Evolutionary conservation across 2,888 invertebrate species (phyloP), one percentile per base, ranked within the genome.

Genomic region (Agapostemon virescens): DNA sequence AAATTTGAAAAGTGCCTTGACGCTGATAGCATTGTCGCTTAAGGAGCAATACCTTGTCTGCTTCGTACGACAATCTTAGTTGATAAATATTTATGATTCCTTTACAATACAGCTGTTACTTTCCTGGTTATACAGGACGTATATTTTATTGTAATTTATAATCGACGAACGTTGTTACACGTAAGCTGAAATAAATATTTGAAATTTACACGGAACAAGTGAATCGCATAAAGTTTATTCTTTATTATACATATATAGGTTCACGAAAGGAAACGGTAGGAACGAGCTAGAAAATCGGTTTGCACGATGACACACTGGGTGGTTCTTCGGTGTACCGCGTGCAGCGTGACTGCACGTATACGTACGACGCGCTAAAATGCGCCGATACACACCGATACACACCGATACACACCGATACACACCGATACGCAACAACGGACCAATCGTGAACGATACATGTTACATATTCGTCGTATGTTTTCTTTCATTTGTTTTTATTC

Each of bases 51-150:
- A 30, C 58, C 26, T 33, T 69, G 64, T 63, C 49, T 55, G 70
- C 78, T 67, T 77, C 70, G 74, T 80, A 72, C 75, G 82, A 79
- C 81, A 77, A 82, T 86, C 30, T 58, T 78, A 72, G 79, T 86
- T 74, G 81, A 83, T 83, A 79, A 85, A 84, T 79, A 83, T 88
- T 88, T 89, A 88, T 88, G 84, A 84, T 69, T 72, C 63, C 82
- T 74, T 79, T 68, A 69, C 45, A 67, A 73, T 70, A 74, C 74
- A 77, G 67, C 82, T 87, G 85, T 88, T 86, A 85, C 86, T 86
- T 73, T 90, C 89, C 90, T 90, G 89, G 90, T 90, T 90, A 84
- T 89, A 90, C 89, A 90, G 90, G 90, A 89, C 79, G 66, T 83
- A 84, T 90, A 87, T 90, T 89, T 89, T 88, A 89, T 90, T 87